Evolutionary conservation across 2,888 invertebrate genomes (phyloP), one percentile per base, ranked within the genome.

Genomic region (Nomada flava): DNA sequence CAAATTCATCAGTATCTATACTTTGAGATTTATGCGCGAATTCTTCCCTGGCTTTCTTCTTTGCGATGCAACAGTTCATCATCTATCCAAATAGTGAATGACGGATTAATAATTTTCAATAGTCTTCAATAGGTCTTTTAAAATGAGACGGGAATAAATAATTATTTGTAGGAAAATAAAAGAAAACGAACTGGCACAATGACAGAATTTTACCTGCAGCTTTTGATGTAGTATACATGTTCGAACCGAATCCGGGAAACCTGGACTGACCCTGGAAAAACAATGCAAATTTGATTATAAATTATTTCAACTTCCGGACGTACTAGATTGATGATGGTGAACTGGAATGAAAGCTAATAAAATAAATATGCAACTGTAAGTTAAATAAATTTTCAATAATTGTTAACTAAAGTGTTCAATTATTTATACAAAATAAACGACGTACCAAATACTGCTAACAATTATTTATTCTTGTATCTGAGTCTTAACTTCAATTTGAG

Each of bases 171-270:
- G 11, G 11, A 10, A 23, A 53, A 18, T 23, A 10, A 64, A 50
- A 50, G 13, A n/a, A 29, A 20, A 15, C 36, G 7, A 36, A 36
- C 7, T 36, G 36, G 20, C 3, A 5, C 1, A 42, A 44, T 10
- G 15, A 18, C 0, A 10, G n/a, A 42, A 57, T n/a, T 52, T 67
- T 95, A 96, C 95, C 94, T 98, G 98, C 59, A 99, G 95, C 93
- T 99, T 99, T 94, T 99, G 99, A 94, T 99, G 97, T 18, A 99
- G 95, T 60, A 99, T 95, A 92, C 98, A 98, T 10, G 98, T 97
- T 78, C 98, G 96, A 20, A 93, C 92, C 59, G 97, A 96, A 93
- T 98, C 98, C 0, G 99, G 99, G 87, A 96, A 95, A 15, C 98
- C 98, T 64, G 95, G 94, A n/a, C 96, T 95, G 79, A 98, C 95